Percentiles rank a stretch among this genome's conserved stretches.
These are phyloP conservation scores for Synanthedon vespiformis DNA, from an alignment of 2,888 invertebrate species.

Conservation along the genomic window DNA sequence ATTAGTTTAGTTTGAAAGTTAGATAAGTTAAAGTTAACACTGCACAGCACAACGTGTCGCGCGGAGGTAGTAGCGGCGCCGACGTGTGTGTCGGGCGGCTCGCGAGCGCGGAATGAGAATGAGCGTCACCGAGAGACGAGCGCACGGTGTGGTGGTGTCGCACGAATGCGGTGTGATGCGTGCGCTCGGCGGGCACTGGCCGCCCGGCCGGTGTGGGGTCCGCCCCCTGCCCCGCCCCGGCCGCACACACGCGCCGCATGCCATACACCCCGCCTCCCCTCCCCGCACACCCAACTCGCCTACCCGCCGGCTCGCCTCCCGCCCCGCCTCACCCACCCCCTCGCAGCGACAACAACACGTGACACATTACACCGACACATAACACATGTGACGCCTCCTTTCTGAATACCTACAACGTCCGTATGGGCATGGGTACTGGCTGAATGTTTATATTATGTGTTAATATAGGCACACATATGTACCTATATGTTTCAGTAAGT, in stretches of 20 bases:
- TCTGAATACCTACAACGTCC: slow-evolving; percentile 16
- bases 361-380: slow-evolving; percentile 51
- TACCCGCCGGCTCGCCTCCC: slow-evolving; percentile 29
- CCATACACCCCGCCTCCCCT: slow-evolving; percentile 10
- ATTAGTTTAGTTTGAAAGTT: neutral
- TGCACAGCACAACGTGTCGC: slow-evolving; percentile 21
- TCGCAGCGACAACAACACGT: slow-evolving; percentile 28
- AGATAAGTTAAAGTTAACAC: slow-evolving; percentile 19
- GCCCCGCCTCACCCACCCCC: slow-evolving; percentile 14
- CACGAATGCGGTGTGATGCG: slow-evolving; percentile 2
- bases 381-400: slow-evolving; percentile 60
- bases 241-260: slow-evolving; percentile 29
- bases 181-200: neutral
- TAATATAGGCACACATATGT: no score
- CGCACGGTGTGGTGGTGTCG: slow-evolving; percentile 6
- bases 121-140: slow-evolving; percentile 14
- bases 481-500: no score
- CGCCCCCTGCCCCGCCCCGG: slow-evolving; percentile 51
- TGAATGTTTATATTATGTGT: no score
- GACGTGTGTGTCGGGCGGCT: slow-evolving; percentile 48
- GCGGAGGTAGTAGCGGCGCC: slow-evolving; percentile 22
- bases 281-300: slow-evolving; percentile 25
- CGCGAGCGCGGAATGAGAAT: slow-evolving; percentile 46
- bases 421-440: no score
- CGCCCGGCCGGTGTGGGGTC: slow-evolving; percentile 30